A percentile compares a stretch with the other conserved stretches of the same genome.
Evolutionary conservation across 2,113 vertebrate species (phyloP).

Genomic region (Apeltes quadracus): DNA sequence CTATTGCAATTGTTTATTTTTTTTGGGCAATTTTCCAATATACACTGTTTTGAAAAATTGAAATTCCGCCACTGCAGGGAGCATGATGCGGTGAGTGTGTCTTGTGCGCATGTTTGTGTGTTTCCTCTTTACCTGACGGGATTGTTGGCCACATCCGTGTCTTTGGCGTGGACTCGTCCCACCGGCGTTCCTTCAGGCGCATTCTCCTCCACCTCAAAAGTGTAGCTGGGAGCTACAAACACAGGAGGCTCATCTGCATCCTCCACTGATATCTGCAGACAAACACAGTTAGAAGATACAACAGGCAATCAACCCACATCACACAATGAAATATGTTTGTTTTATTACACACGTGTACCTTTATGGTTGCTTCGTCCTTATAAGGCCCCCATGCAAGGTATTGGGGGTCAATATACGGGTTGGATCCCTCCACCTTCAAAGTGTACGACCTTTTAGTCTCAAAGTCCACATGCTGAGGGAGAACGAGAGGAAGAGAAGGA

Average conservation of each 20-base stretch:
- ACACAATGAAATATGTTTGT: not conserved
- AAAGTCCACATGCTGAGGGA: conserved; percentile 88
- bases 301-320: not conserved
- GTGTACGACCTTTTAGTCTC: conserved; percentile 92
- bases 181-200: conserved; percentile 88
- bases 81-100: not conserved
- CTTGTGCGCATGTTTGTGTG: not conserved
- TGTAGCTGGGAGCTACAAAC: conserved; percentile 88
- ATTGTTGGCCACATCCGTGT: conserved; percentile 92
- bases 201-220: conserved; percentile 95
- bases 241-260: conserved; percentile 94
- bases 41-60: conserved; percentile 11
- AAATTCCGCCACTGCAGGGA: not conserved
- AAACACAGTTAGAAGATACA: not conserved
- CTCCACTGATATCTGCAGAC: conserved; percentile 82
- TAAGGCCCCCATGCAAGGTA: conserved; percentile 96
- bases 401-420: conserved; percentile 89
- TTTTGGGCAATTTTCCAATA: not conserved
- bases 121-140: conserved; percentile 83
- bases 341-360: conserved; percentile 73
- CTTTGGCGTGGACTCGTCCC: conserved; percentile 95
- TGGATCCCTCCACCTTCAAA: conserved; percentile 94
- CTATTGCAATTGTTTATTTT: not conserved
- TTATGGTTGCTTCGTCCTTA: conserved; percentile 93
- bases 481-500: not conserved